Conservation (phyloP, 1,140 invertebrate species). For the Macrostomum lignano region DNA sequence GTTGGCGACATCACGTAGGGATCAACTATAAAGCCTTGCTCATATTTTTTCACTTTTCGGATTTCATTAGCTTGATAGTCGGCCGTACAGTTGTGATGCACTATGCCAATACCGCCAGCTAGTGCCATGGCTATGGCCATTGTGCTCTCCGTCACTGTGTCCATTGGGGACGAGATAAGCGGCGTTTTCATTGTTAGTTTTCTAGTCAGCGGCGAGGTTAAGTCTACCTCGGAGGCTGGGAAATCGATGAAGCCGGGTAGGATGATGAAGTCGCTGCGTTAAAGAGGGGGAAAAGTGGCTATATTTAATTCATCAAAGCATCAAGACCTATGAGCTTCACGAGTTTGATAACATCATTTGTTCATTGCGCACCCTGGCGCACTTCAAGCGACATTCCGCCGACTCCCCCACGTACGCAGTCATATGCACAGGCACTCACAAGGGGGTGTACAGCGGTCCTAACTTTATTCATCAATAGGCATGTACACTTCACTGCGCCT, state of each 20-base stretch:
- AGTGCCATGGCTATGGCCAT: constrained; percentile 99
- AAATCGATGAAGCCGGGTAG: constrained; percentile 91
- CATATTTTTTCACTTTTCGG: constrained; percentile 77
- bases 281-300: no score
- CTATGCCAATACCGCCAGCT: constrained; percentile 82
- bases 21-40: constrained; percentile 88
- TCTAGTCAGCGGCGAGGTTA: constrained; percentile 60
- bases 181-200: constrained; percentile 65
- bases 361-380: no score
- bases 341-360: no score
- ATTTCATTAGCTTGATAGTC: constrained; percentile 88
- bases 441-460: no score
- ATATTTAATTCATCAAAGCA: no score
- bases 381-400: no score
- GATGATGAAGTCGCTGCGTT: constrained; percentile 91
- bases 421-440: no score
- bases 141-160: constrained; percentile 92
- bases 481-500: no score
- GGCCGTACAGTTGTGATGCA: constrained; percentile 82
- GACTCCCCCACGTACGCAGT: no score
- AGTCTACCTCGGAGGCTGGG: constrained; percentile 56
- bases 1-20: constrained; percentile 62
- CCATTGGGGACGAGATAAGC: constrained; percentile 90
- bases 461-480: no score
- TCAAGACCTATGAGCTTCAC: no score